Percentiles rank a stretch among this genome's conserved stretches.
These are phyloP conservation scores for Argyrosomus japonicus DNA, from an alignment of 2,113 vertebrate genomes.

Conservation along the genomic window DNA sequence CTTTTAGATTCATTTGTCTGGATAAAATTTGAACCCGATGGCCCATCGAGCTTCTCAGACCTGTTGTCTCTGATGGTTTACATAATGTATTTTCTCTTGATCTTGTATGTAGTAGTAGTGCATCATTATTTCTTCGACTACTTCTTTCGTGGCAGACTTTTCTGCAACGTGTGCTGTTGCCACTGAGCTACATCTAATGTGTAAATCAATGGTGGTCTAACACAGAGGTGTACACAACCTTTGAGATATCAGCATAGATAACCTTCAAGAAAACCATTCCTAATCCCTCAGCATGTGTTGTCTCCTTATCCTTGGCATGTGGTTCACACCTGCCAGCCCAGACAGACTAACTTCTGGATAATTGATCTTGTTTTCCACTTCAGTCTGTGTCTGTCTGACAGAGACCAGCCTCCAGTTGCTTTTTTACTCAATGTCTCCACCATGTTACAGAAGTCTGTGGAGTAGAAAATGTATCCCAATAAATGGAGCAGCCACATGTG, in stretches of 20 bases:
- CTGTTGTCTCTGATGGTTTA: slow-evolving; percentile 15
- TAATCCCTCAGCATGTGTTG: slow-evolving; percentile 65
- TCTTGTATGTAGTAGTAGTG: slow-evolving; percentile 37
- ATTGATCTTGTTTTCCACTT: slow-evolving; percentile 68
- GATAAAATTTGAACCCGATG: slow-evolving; percentile 9
- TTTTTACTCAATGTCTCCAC: slow-evolving; percentile 24
- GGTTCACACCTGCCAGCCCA: slow-evolving; percentile 66
- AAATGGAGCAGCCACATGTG: slow-evolving; percentile 28
- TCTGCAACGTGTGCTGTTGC: slow-evolving; percentile 51
- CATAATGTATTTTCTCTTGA: slow-evolving; percentile 17
- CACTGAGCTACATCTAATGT: slow-evolving; percentile 58
- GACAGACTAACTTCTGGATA: slow-evolving; percentile 66
- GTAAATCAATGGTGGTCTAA: slow-evolving; percentile 58
- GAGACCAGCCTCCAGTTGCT: slow-evolving; percentile 45
- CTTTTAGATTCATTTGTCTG: slow-evolving; percentile 11
- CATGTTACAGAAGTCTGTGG: slow-evolving; percentile 36
- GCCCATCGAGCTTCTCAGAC: slow-evolving; percentile 14
- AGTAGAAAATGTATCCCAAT: slow-evolving; percentile 47
- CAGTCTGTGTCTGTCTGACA: slow-evolving; percentile 52
- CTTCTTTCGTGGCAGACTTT: slow-evolving; percentile 41
- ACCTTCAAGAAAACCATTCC: slow-evolving; percentile 65
- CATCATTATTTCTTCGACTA: slow-evolving; percentile 48
- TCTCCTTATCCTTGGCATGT: slow-evolving; percentile 57
- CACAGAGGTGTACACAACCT: slow-evolving; percentile 55
- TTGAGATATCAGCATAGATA: slow-evolving; percentile 68